A percentile compares a stretch with the other conserved stretches of the same genome.
These are phyloP conservation scores for Altica lythri DNA, from an alignment of 2,888 invertebrate species.

Conservation along the genomic window DNA sequence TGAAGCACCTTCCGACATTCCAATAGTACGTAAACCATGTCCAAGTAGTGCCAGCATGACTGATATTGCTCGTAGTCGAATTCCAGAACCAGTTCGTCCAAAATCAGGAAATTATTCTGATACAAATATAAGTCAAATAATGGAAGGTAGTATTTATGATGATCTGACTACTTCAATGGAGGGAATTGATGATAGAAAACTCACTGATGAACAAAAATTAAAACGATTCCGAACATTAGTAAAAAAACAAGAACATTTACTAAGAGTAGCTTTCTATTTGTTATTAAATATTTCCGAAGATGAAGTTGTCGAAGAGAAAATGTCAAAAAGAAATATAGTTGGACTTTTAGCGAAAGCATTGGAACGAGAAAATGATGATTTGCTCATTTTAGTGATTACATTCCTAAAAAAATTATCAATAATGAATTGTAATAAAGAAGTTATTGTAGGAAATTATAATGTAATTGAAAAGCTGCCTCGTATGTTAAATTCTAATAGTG, in stretches of 20 bases:
- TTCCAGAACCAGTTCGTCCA: slow-evolving; percentile 76
- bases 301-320: slow-evolving; percentile 94
- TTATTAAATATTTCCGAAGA: slow-evolving; percentile 95
- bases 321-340: slow-evolving; percentile 91
- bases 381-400: slow-evolving; percentile 86
- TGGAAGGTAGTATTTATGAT: slow-evolving; percentile 67
- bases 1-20: slow-evolving; percentile 55
- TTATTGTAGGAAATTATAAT: slow-evolving; percentile 77
- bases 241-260: slow-evolving; percentile 90
- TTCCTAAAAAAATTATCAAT: slow-evolving; percentile 95
- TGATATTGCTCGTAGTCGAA: slow-evolving; percentile 66
- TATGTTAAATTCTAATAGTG: slow-evolving; percentile 69
- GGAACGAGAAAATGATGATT: slow-evolving; percentile 87
- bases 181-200: slow-evolving; percentile 54
- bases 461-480: slow-evolving; percentile 84
- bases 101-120: slow-evolving; percentile 72
- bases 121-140: slow-evolving; percentile 58
- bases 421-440: slow-evolving; percentile 91
- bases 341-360: slow-evolving; percentile 85
- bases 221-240: slow-evolving; percentile 85
- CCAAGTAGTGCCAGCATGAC: slow-evolving; percentile 59
- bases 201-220: slow-evolving; percentile 58
- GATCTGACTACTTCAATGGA: slow-evolving; percentile 56
- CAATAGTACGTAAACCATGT: slow-evolving; percentile 51
- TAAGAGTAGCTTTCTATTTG: slow-evolving; percentile 90